These are phyloP conservation scores for Heliconius himera DNA, from an alignment of 1,140 invertebrate species.

Conservation along the genomic window DNA sequence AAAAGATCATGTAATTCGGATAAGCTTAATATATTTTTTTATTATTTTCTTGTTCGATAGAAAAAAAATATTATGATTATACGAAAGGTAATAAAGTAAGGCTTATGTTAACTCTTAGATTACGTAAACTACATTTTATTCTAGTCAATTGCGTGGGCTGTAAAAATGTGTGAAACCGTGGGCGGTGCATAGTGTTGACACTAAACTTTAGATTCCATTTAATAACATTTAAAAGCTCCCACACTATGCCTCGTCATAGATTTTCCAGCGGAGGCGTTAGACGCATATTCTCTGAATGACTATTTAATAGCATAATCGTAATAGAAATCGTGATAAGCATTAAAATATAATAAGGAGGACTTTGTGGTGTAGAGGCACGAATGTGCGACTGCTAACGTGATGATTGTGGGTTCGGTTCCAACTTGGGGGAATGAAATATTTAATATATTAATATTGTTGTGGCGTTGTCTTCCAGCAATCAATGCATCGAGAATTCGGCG, in stretches of 20 bases:
- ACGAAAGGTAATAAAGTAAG: too few species aligned
- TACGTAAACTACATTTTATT: background rate
- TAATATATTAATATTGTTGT: too few species aligned
- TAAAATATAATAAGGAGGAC: too few species aligned
- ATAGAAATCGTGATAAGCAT: constrained; percentile 20
- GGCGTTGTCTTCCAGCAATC: too few species aligned
- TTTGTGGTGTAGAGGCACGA: too few species aligned
- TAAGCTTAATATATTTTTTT: background rate
- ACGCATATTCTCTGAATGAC: background rate
- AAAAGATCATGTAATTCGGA: too few species aligned
- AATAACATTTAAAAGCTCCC: constrained; percentile 13
- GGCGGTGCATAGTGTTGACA: constrained; percentile 6
- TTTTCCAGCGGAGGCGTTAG: constrained; percentile 9
- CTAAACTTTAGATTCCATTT: background rate
- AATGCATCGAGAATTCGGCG: too few species aligned
- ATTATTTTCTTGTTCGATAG: background rate
- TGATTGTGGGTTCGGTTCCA: too few species aligned
- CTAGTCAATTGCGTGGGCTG: background rate
- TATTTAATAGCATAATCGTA: constrained; percentile 19
- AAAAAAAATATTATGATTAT: background rate
- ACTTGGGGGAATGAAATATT: too few species aligned
- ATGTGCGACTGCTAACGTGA: too few species aligned
- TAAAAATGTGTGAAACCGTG: background rate
- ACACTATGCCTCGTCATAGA: constrained; percentile 9
- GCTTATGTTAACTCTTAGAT: background rate